Evolutionary conservation across 2,888 invertebrate genomes (phyloP), one percentile per base, ranked within the genome.

Genomic region (Drosophila affinis): DNA sequence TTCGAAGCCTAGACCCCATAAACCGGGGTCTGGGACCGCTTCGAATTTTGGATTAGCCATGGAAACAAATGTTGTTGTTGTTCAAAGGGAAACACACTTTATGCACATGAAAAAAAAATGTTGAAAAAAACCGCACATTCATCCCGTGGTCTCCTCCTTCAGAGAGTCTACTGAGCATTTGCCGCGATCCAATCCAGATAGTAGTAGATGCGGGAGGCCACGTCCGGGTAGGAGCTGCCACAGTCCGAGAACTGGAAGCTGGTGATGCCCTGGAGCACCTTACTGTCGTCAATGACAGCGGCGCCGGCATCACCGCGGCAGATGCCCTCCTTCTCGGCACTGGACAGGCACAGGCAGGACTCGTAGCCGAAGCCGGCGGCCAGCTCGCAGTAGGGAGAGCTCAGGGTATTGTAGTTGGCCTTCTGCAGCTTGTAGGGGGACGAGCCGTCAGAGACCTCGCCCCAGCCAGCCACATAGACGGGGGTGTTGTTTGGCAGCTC

Each of bases 301-400:
- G 85, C 85, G 9, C 92, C 92, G 39, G 87, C 87, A 72, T 92
- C 92, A 2, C 91, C 91, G 24, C 83, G 82, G 52, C 90, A 91
- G 18, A 89, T 82, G 21, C 92, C 92, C 67, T 88, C 76, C 7
- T 86, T 76, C 21, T 70, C 78, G 14, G 55, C 62, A 46, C 89
- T 88, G 14, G 70, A 44, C 59, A 92, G 75, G 65, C 92, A 92
- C 18, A 91, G 55, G 0, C 81, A 69, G 0, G 88, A 87, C 0
- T 72, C 69, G n/a, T 90, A 89, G 14, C 91, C 90, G 59, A 74
- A 89, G 14, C 90, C 90, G 18, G 89, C 89, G 3, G 62, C 51
- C 0, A 67, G 60, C n/a, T 90, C 86, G 44, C 91, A 91, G 1
- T 58, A 58, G 0, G 74, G 46, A 0, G 64, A 57, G 44, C 80